phyloP scores from a whole-genome alignment of 2,113 vertebrate genomes.

The Corydoras sp. region DNA sequence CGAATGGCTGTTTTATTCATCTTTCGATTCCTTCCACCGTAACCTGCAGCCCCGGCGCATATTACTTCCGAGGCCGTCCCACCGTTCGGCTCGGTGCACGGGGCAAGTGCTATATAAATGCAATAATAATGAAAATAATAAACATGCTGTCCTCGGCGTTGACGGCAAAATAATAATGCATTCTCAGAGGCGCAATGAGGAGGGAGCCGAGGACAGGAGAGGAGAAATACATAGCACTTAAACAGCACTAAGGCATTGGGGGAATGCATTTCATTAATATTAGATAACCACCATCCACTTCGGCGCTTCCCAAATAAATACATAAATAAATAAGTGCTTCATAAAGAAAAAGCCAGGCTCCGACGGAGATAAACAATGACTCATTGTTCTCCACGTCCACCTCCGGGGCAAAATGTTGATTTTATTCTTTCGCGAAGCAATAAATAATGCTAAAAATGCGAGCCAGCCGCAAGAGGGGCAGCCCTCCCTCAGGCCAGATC shows the following conservation, averaged over 20 bases:
- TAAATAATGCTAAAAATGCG: conserved; percentile 74
- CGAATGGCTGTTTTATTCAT: conserved; percentile 61
- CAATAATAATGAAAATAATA: conserved; percentile 77
- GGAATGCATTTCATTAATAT: conserved; percentile 80
- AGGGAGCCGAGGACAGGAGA: conserved; percentile 42
- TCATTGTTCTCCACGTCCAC: conserved; percentile 70
- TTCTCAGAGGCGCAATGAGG: conserved; percentile 64
- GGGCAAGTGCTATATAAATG: conserved; percentile 67
- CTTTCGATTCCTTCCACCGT: conserved; percentile 59
- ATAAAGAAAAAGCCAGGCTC: conserved; percentile 71
- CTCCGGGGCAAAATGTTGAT: conserved; percentile 73
- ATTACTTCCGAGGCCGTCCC: conserved; percentile 60
- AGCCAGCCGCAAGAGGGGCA: conserved; percentile 69
- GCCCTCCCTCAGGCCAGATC: conserved; percentile 58
- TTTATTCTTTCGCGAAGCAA: conserved; percentile 69
- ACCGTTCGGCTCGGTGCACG: conserved; percentile 61
- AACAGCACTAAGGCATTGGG: conserved; percentile 71
- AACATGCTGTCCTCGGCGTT: conserved; percentile 69
- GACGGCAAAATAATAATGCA: conserved; percentile 72
- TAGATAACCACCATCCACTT: conserved; percentile 74
- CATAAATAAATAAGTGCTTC: conserved; percentile 76
- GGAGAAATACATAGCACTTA: conserved; percentile 68
- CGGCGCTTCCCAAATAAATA: conserved; percentile 75
- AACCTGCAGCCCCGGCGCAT: conserved; percentile 53
- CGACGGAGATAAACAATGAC: conserved; percentile 76